Evolutionary conservation across 2,888 invertebrate genomes (phyloP).

Genomic region (Iselma pallidipennis): DNA sequence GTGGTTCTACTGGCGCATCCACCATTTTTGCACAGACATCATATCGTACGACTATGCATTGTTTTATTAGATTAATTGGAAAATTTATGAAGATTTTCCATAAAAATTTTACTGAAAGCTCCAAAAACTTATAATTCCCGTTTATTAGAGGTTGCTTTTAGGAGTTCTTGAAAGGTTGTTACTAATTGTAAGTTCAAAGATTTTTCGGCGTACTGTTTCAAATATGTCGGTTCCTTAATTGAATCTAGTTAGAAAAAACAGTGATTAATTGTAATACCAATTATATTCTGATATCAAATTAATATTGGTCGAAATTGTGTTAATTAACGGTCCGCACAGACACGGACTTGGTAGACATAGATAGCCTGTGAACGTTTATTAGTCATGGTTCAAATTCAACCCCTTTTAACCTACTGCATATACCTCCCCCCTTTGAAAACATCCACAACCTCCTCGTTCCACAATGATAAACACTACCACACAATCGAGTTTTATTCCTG

Average conservation of each 20-base stretch:
- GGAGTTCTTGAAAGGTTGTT: too few species aligned
- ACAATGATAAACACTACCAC: constrained; percentile 38
- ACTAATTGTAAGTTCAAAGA: too few species aligned
- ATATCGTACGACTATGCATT: too few species aligned
- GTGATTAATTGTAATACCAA: too few species aligned
- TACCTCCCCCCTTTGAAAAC: constrained; percentile 2
- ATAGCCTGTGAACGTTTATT: constrained; percentile 50
- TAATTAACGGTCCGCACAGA: constrained; percentile 53
- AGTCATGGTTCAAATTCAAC: constrained; percentile 35
- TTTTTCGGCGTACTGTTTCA: too few species aligned
- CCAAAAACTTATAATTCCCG: too few species aligned
- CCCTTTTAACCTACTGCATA: constrained; percentile 11
- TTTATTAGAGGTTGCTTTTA: too few species aligned
- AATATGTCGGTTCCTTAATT: too few species aligned
- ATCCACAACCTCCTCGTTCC: constrained; percentile 15
- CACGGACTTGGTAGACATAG: constrained; percentile 7
- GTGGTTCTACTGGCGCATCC: not conserved
- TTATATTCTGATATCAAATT: not conserved
- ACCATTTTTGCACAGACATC: not conserved
- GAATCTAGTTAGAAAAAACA: too few species aligned
- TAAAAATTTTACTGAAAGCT: too few species aligned
- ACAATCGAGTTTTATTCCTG: constrained; percentile 54
- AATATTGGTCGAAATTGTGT: constrained; percentile 33
- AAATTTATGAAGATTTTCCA: too few species aligned
- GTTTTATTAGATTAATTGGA: too few species aligned